Evolutionary conservation across 1,140 invertebrate species (phyloP).

Genomic region (Maniola jurtina): DNA sequence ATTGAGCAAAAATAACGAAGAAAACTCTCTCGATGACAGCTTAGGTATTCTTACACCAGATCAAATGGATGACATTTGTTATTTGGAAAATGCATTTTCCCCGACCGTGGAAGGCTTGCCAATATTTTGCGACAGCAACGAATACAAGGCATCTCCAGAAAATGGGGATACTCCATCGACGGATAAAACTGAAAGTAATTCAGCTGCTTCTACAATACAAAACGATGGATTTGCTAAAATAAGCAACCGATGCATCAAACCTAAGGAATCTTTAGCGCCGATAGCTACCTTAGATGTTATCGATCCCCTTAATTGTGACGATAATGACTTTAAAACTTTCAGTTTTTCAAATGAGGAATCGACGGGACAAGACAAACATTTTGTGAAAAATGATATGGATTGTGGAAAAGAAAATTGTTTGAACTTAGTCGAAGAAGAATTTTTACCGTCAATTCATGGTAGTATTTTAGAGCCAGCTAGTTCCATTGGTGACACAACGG

Average conservation of each 20-base stretch:
- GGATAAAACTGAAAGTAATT: slow-evolving; percentile 76
- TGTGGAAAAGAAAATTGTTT: slow-evolving; percentile 35
- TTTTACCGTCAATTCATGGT: slow-evolving; percentile 76
- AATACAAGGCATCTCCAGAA: slow-evolving; percentile 66
- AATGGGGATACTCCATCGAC: slow-evolving; percentile 75
- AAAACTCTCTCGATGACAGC: slow-evolving; percentile 89
- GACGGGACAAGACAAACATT: slow-evolving; percentile 16
- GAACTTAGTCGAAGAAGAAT: slow-evolving; percentile 61
- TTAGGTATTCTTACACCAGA: slow-evolving; percentile 91
- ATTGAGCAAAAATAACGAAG: slow-evolving; percentile 80
- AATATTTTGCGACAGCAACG: slow-evolving; percentile 67
- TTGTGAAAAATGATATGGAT: slow-evolving; percentile 28
- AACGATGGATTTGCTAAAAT: slow-evolving; percentile 65
- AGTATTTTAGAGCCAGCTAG: slow-evolving; percentile 76
- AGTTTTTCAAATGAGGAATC: slow-evolving; percentile 21
- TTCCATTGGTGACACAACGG: slow-evolving; percentile 78
- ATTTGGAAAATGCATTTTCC: slow-evolving; percentile 80
- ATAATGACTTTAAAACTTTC: slow-evolving; percentile 35
- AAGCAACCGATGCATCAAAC: slow-evolving; percentile 38
- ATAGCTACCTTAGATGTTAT: slow-evolving; percentile 54
- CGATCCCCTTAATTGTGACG: slow-evolving; percentile 40
- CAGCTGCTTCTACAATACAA: slow-evolving; percentile 73
- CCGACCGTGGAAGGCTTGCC: slow-evolving; percentile 78
- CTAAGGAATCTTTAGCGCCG: slow-evolving; percentile 46
- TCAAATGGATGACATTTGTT: slow-evolving; percentile 89